phyloP scores from a whole-genome alignment of 2,113 vertebrate species.

The Scolopax mira region DNA sequence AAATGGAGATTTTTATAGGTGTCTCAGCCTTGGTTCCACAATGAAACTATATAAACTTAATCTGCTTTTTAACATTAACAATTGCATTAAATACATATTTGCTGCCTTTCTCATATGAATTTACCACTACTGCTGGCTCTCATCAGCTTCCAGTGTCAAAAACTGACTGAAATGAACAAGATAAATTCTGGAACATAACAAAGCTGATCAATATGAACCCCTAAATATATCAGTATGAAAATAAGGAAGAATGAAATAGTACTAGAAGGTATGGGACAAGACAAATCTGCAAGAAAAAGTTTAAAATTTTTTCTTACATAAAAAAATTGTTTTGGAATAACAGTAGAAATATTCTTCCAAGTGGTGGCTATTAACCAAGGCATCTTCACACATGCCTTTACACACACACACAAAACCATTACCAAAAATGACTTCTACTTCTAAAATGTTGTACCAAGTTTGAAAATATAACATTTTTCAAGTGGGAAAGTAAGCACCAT shows the following conservation, averaged over 20 bases:
- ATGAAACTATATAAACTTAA: background rate
- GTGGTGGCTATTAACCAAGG: background rate
- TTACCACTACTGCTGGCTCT: background rate
- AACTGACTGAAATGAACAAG: constrained; percentile 42
- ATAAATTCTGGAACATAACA: constrained; percentile 24
- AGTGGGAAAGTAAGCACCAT: background rate
- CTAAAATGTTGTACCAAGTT: background rate
- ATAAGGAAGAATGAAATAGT: background rate
- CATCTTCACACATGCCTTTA: background rate
- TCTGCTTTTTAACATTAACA: background rate
- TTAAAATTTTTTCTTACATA: background rate
- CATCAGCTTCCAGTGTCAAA: constrained; percentile 15
- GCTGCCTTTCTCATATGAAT: background rate
- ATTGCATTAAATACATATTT: background rate
- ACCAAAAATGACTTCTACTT: background rate
- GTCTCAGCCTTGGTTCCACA: background rate
- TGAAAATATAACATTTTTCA: background rate
- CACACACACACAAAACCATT: background rate
- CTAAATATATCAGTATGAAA: background rate
- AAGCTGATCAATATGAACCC: constrained; percentile 6
- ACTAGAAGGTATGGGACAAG: background rate
- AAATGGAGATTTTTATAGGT: background rate
- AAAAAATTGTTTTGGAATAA: background rate
- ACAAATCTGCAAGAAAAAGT: background rate
- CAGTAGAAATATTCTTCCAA: background rate